Evolutionary conservation across 1,140 invertebrate species (phyloP).

Genomic region (Ylistrum balloti): DNA sequence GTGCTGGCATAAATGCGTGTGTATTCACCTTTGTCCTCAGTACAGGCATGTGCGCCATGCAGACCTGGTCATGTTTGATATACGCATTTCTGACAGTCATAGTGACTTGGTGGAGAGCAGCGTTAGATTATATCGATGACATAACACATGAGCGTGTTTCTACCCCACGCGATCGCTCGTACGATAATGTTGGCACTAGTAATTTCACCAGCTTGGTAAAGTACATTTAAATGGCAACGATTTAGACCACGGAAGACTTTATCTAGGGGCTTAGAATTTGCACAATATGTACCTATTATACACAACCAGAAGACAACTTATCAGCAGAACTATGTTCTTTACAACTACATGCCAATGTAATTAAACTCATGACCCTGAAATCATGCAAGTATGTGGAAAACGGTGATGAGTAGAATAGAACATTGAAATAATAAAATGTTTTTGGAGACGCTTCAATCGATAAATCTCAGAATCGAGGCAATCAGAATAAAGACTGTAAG

Average conservation of each 20-base stretch:
- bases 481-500: too few relatives aligned
- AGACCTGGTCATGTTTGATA: too few relatives aligned
- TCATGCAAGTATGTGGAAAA: too few relatives aligned
- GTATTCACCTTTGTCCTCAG: too few relatives aligned
- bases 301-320: neutral
- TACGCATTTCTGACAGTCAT: too few relatives aligned
- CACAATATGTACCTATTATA: neutral
- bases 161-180: neutral
- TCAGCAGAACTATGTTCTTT: neutral
- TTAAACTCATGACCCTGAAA: neutral
- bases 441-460: too few relatives aligned
- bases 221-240: neutral
- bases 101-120: neutral
- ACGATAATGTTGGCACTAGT: neutral
- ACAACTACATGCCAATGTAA: neutral
- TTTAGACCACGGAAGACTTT: neutral
- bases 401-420: too few relatives aligned
- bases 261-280: neutral
- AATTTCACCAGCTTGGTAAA: neutral
- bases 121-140: neutral
- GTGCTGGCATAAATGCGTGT: too few relatives aligned
- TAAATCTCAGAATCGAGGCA: too few relatives aligned
- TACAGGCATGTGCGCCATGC: too few relatives aligned
- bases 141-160: neutral
- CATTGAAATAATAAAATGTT: too few relatives aligned